Base-by-base conservation (phyloP, 2,113 vertebrate species). In the Malurus cyaneus region DNA sequence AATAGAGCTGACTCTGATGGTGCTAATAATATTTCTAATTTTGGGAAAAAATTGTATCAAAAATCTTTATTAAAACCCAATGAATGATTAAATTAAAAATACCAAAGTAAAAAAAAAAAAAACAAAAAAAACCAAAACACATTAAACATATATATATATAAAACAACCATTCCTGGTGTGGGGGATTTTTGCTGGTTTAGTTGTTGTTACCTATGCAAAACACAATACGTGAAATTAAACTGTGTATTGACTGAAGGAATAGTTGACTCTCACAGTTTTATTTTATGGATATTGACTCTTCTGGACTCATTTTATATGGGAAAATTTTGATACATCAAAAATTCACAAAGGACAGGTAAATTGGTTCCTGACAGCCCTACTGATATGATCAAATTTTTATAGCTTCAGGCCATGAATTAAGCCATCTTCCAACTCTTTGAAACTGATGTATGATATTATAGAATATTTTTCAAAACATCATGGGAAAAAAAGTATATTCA, bases 401-500 rank as follows among this genome's bases (percentile, higher is more conserved):
- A 78, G 31, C 87, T 95, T 60, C 64, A 78, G 86, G 56, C 42
- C 78, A 57, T 59, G 93, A 80, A 78, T 78, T 74, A 88, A 90
- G 24, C 44, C 86, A 39, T 44, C 11, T 91, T 71, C 28, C 15
- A 61, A 26, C 19, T 47, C 24, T 74, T 86, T 85, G 34, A 84
- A 85, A 79, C 5, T 24, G 34, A 67, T 69, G 6, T 26, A 76
- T 34, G 42, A 49, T 84, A n/a, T 56, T 49, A 64, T 8, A 64
- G 15, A 74, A 49, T 42, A 65, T 64, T 76, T 96, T 89, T 79
- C 26, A 61, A 91, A 94, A 34, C 56, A 76, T 1, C 7, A 62
- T 25, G 5, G 20, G 39, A 65, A 84, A 84, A 66, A 4, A 66
- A 71, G 10, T n/a, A 21, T 31, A 57, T 57, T 89, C 8, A 57